Conservation (phyloP, 1,140 invertebrate species). For the Antheraea mylitta region DNA sequence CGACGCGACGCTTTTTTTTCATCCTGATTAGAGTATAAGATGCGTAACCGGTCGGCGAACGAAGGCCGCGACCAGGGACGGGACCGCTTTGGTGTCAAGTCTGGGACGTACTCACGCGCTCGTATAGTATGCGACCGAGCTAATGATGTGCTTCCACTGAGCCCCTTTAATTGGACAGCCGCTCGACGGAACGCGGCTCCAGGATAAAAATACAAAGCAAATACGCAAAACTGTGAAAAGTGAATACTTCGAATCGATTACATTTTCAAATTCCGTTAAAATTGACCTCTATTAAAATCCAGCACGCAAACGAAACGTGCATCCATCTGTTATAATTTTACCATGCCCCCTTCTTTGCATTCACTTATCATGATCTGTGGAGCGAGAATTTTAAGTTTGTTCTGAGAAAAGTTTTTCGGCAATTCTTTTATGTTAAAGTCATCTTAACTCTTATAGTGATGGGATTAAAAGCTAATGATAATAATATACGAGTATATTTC, state of each 20-base stretch:
- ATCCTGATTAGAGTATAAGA: constrained; percentile 75
- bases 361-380: constrained; percentile 44
- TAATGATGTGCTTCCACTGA: constrained; percentile 66
- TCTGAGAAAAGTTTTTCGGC: constrained; percentile 19
- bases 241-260: constrained; percentile 30
- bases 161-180: constrained; percentile 70
- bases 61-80: constrained; percentile 64
- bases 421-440: background rate
- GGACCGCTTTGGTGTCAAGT: constrained; percentile 32
- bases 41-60: constrained; percentile 66
- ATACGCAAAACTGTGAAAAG: constrained; percentile 49
- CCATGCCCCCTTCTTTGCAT: constrained; percentile 31
- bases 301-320: constrained; percentile 24
- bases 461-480: background rate
- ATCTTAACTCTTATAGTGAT: background rate
- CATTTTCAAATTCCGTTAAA: constrained; percentile 38
- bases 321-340: constrained; percentile 43
- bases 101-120: constrained; percentile 41
- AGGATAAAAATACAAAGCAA: constrained; percentile 54
- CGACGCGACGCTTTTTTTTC: constrained; percentile 61
- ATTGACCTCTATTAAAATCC: constrained; percentile 26
- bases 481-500: background rate
- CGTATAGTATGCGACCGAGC: constrained; percentile 33
- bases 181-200: constrained; percentile 30
- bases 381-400: constrained; percentile 43